phyloP scores from a whole-genome alignment of 1,140 invertebrate species.

The Trachymyrmex septentrionalis region DNA sequence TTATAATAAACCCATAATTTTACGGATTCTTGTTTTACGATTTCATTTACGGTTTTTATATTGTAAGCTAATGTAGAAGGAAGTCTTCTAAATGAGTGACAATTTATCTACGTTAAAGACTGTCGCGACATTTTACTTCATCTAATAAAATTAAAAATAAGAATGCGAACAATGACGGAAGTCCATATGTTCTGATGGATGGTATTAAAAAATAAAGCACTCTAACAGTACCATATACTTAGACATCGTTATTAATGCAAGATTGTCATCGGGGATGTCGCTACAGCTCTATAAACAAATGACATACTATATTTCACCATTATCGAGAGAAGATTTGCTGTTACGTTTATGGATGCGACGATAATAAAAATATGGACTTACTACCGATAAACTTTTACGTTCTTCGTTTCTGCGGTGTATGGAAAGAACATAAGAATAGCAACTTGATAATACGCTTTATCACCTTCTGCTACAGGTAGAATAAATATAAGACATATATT shows the following conservation, averaged over 20 bases:
- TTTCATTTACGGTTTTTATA: neutral
- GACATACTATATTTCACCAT: neutral
- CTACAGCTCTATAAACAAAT: neutral
- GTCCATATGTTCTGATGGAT: neutral
- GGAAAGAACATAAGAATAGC: neutral
- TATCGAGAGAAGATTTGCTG: neutral
- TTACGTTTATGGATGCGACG: neutral
- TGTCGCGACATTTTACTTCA: neutral
- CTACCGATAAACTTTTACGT: conserved; percentile 52
- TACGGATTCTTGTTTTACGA: neutral
- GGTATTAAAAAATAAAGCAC: conserved; percentile 37
- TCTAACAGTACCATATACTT: neutral
- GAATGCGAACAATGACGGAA: neutral
- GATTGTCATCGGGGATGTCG: neutral
- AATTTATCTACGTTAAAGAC: conserved; percentile 1
- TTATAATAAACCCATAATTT: neutral
- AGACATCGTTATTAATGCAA: conserved; percentile 50
- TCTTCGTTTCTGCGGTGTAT: conserved; percentile 46
- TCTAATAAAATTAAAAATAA: conserved; percentile 19
- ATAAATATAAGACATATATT: neutral
- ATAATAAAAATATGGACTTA: conserved; percentile 57
- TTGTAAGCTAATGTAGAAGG: neutral
- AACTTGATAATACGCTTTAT: neutral
- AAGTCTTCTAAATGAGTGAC: conserved; percentile 17
- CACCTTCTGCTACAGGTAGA: conserved; percentile 18